phyloP scores from a whole-genome alignment of 2,888 invertebrate genomes.

The Baronia brevicornis region DNA sequence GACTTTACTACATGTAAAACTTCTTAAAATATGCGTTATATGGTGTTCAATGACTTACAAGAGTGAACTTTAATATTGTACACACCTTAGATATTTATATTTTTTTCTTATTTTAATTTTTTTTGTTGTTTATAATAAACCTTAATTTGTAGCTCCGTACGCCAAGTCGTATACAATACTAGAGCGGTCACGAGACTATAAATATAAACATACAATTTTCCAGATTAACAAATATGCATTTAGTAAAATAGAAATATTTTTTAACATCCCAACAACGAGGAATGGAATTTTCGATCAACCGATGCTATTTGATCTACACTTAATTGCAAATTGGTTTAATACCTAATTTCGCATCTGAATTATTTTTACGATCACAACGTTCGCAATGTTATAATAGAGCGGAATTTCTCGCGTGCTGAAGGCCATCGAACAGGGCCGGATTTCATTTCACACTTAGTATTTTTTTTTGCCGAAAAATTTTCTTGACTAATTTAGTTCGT shows the following conservation, averaged over 20 bases:
- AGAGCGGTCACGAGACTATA: slow-evolving; percentile 54
- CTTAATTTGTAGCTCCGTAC: slow-evolving; percentile 61
- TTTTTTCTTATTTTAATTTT: slow-evolving; percentile 46
- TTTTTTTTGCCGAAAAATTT: too few species aligned
- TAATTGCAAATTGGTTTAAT: neutral
- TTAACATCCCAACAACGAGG: slow-evolving; percentile 32
- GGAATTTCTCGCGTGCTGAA: slow-evolving; percentile 21
- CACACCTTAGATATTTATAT: slow-evolving; percentile 54
- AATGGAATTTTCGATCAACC: slow-evolving; percentile 30
- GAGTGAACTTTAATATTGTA: slow-evolving; percentile 68
- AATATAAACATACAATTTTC: slow-evolving; percentile 58
- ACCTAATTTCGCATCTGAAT: slow-evolving; percentile 5
- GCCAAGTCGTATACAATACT: slow-evolving; percentile 71
- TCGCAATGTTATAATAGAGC: slow-evolving; percentile 10
- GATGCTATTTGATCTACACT: slow-evolving; percentile 1
- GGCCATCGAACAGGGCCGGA: slow-evolving; percentile 40
- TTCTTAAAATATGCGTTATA: slow-evolving; percentile 63
- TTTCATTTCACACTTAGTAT: slow-evolving; percentile 29
- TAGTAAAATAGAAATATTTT: slow-evolving; percentile 63
- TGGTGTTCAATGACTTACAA: slow-evolving; percentile 37
- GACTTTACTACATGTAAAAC: slow-evolving; percentile 62
- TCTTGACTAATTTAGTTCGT: too few species aligned
- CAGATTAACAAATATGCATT: slow-evolving; percentile 50
- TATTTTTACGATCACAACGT: slow-evolving; percentile 10
- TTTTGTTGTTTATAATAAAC: slow-evolving; percentile 43